These are phyloP conservation scores for Lordiphosa stackelbergi DNA, from an alignment of 1,140 invertebrate species.

Conservation along the genomic window DNA sequence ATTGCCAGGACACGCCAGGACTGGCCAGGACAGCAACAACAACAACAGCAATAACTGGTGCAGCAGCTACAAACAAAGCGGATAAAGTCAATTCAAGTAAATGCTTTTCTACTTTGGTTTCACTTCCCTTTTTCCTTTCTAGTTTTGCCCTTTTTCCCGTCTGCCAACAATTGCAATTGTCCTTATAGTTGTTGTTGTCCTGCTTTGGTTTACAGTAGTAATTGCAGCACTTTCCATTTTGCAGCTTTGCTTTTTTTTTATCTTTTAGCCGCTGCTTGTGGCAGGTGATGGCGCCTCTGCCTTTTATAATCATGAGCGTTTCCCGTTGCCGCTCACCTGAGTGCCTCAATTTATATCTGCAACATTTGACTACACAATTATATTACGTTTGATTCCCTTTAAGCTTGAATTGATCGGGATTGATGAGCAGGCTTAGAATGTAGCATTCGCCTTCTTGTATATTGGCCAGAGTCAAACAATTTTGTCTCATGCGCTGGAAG, in stretches of 20 bases:
- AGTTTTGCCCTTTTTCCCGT: conserved; percentile 21
- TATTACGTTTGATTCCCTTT: no score
- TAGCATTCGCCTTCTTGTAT: no score
- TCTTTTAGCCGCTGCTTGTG: conserved; percentile 19
- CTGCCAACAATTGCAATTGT: conserved; percentile 45
- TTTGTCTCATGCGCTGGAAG: no score
- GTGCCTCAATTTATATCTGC: conserved; percentile 13
- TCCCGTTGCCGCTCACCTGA: conserved; percentile 10
- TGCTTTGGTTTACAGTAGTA: conserved; percentile 38
- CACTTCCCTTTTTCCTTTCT: conserved; percentile 18
- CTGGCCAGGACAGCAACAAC: neutral
- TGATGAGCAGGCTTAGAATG: no score
- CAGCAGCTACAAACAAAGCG: conserved; percentile 49
- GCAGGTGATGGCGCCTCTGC: conserved; percentile 18
- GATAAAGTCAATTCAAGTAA: conserved; percentile 69
- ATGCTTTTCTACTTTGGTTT: conserved; percentile 50
- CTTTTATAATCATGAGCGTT: conserved; percentile 39
- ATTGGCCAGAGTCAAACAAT: no score
- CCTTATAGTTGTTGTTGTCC: conserved; percentile 33
- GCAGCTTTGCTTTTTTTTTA: conserved; percentile 9
- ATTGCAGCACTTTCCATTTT: conserved; percentile 38
- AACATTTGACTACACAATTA: neutral
- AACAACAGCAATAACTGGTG: conserved; percentile 9
- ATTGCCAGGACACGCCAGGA: conserved; percentile 36
- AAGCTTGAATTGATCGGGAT: no score